phyloP scores from a whole-genome alignment of 2,888 invertebrate genomes.

The Lasioglossum malachurum region DNA sequence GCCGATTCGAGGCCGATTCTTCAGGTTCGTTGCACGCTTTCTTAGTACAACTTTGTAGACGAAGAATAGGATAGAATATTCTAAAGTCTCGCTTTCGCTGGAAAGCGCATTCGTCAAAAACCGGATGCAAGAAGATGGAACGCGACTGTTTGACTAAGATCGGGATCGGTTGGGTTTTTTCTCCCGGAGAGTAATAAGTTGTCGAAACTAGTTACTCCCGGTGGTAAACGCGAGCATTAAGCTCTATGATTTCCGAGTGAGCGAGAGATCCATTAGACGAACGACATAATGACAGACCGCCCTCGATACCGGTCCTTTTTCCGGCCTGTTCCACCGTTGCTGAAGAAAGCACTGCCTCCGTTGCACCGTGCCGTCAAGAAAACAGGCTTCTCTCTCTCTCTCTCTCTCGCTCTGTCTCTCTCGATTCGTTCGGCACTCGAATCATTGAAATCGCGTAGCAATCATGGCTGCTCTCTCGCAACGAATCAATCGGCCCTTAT shows the following conservation, averaged over 20 bases:
- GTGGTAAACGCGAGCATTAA: constrained; percentile 56
- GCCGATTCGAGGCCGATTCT: background rate
- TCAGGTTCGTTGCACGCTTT: background rate
- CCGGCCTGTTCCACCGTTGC: constrained; percentile 25
- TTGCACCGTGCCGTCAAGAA: constrained; percentile 22
- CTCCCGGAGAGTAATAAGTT: constrained; percentile 41
- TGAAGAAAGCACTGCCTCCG: constrained; percentile 21
- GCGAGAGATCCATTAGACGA: constrained; percentile 60
- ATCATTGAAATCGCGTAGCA: constrained; percentile 45
- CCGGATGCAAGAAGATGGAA: background rate
- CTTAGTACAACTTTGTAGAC: no score
- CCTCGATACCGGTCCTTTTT: constrained; percentile 31
- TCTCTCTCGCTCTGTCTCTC: background rate
- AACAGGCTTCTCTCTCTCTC: constrained; percentile 21
- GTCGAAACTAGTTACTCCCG: constrained; percentile 61
- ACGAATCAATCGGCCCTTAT: constrained; percentile 51
- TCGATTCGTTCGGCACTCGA: constrained; percentile 42
- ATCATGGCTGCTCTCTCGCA: constrained; percentile 31
- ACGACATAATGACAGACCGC: constrained; percentile 63
- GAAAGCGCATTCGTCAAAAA: background rate
- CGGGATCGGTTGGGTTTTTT: constrained; percentile 28
- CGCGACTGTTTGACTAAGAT: constrained; percentile 26
- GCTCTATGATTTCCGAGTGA: constrained; percentile 46
- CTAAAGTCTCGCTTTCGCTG: no score
- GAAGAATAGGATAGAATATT: no score